phyloP scores from a whole-genome alignment of 1,140 invertebrate species.

The Bombyx mori region ASM3026992v2 NC_085118.1:3103001-3103500 shows the following conservation, averaged over 20 bases:
- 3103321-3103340: too few species aligned
- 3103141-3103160: slow-evolving; percentile 39
- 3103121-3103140: slow-evolving; percentile 48
- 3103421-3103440: too few species aligned
- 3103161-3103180: slow-evolving; percentile 23
- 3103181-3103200: not conserved
- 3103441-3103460: too few species aligned
- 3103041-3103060: slow-evolving; percentile 26
- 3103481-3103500: too few species aligned
- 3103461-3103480: too few species aligned
- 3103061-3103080: slow-evolving; percentile 40
- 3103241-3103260: not conserved
- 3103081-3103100: slow-evolving; percentile 47
- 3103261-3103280: not conserved
- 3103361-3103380: too few species aligned
- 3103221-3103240: not conserved
- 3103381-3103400: too few species aligned
- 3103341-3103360: too few species aligned
- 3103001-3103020: too few species aligned
- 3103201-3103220: not conserved
- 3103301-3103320: too few species aligned
- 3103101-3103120: slow-evolving; percentile 39
- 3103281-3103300: not conserved
- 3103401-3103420: too few species aligned
- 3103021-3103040: not conserved